Evolutionary conservation across 2,888 invertebrate species (phyloP).

Genomic region (Drosophila putrida): DNA sequence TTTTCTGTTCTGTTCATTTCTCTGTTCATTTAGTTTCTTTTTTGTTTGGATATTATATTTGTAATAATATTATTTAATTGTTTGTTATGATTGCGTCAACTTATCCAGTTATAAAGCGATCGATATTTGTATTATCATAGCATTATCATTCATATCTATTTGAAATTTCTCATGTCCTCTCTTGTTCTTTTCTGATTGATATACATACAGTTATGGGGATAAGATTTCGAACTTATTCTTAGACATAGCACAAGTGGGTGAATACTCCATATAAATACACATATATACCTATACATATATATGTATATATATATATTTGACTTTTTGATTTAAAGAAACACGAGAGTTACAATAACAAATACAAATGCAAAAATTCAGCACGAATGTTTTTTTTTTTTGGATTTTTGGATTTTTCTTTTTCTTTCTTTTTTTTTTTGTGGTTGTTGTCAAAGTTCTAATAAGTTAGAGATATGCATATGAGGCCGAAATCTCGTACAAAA

Average conservation of each 20-base stretch:
- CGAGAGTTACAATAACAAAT: constrained; percentile 55
- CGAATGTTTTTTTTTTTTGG: constrained; percentile 24
- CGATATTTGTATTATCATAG: constrained; percentile 36
- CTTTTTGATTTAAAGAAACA: constrained; percentile 19
- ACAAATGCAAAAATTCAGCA: constrained; percentile 63
- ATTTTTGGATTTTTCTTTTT: no score
- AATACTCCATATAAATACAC: constrained; percentile 7
- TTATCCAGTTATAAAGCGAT: constrained; percentile 63
- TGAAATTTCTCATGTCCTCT: not conserved
- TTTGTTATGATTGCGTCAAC: constrained; percentile 53
- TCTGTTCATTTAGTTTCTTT: not conserved
- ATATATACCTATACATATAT: constrained; percentile 6
- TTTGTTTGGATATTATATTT: constrained; percentile 34
- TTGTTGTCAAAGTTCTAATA: constrained; percentile 36
- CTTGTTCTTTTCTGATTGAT: not conserved
- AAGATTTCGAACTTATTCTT: constrained; percentile 1
- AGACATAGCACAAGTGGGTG: constrained; percentile 45
- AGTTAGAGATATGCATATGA: constrained; percentile 59
- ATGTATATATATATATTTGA: constrained; percentile 12
- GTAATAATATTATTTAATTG: constrained; percentile 35
- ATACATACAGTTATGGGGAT: constrained; percentile 11
- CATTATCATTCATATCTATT: constrained; percentile 25
- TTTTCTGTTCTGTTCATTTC: constrained; percentile 40
- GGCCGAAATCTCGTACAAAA: constrained; percentile 64
- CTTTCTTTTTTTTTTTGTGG: not conserved